A percentile compares a stretch with the other conserved stretches of the same genome.
phyloP scores from a whole-genome alignment of 2,113 vertebrate genomes.

The Coryphaenoides rupestris region DNA sequence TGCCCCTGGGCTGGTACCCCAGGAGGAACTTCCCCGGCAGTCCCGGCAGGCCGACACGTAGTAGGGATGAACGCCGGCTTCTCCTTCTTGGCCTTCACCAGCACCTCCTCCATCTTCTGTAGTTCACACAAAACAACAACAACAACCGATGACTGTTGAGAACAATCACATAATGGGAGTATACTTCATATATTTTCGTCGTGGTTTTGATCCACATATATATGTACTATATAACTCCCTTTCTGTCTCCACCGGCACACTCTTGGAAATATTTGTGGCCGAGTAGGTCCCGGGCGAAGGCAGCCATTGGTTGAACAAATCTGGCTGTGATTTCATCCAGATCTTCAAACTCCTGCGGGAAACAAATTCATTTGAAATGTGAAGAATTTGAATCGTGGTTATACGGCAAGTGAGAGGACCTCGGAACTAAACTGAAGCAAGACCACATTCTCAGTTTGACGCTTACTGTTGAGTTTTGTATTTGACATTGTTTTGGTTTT shows the following conservation, averaged over 20 bases:
- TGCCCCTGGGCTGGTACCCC: slow-evolving; percentile 83
- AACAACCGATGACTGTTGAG: slow-evolving; percentile 4
- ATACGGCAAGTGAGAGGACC: background rate
- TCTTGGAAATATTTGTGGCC: slow-evolving; percentile 97
- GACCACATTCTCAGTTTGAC: no score
- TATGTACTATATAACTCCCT: slow-evolving; percentile 60
- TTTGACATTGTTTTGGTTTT: no score
- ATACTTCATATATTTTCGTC: background rate
- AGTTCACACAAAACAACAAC: slow-evolving; percentile 17
- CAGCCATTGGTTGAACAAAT: slow-evolving; percentile 96
- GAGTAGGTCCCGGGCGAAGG: slow-evolving; percentile 92
- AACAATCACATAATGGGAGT: background rate
- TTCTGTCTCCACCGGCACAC: slow-evolving; percentile 84
- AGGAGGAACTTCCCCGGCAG: slow-evolving; percentile 88
- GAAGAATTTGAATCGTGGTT: background rate
- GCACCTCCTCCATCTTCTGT: slow-evolving; percentile 88
- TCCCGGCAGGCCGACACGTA: slow-evolving; percentile 87
- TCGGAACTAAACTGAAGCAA: no score
- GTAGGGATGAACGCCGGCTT: slow-evolving; percentile 87
- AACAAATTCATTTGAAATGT: background rate
- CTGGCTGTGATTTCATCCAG: slow-evolving; percentile 97
- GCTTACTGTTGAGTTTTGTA: no score
- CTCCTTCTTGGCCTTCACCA: slow-evolving; percentile 86
- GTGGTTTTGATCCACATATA: no score
- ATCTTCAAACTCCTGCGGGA: slow-evolving; percentile 92